A percentile compares a stretch with the other conserved stretches of the same genome.
phyloP scores from a whole-genome alignment of 2,113 vertebrate species.

The Sorex araneus region DNA sequence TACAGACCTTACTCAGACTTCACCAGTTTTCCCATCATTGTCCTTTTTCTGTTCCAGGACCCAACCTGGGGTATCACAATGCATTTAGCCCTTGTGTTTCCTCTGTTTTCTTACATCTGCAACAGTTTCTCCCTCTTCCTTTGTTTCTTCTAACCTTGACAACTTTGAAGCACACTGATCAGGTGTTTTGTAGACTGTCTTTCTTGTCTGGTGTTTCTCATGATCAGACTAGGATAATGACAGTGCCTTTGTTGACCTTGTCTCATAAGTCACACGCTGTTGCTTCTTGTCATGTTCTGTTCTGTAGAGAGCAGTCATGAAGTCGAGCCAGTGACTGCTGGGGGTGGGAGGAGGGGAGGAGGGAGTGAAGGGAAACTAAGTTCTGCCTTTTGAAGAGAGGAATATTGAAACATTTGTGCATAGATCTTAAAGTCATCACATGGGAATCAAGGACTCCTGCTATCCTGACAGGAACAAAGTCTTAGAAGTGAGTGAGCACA shows the following conservation, averaged over 20 bases:
- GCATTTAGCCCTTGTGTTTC: neutral
- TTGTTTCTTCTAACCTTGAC: slow-evolving; percentile 53
- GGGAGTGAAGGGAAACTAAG: neutral
- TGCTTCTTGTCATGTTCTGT: neutral
- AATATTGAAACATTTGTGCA: neutral
- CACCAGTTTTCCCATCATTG: slow-evolving; percentile 12
- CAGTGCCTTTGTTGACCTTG: slow-evolving; percentile 35
- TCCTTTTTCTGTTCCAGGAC: slow-evolving; percentile 36
- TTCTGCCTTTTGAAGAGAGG: neutral
- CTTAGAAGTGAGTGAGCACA: slow-evolving; percentile 12
- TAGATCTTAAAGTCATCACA: neutral
- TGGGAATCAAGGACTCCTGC: neutral
- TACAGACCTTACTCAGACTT: slow-evolving; percentile 32
- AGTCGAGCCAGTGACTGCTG: neutral
- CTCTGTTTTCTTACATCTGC: slow-evolving; percentile 14
- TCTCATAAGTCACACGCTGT: slow-evolving; percentile 12
- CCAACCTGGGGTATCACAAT: neutral
- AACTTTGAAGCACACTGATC: slow-evolving; percentile 29
- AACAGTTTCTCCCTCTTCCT: neutral
- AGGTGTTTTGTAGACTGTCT: slow-evolving; percentile 11
- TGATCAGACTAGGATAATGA: neutral
- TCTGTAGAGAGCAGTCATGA: neutral
- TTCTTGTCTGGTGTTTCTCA: slow-evolving; percentile 16
- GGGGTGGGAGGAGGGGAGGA: neutral
- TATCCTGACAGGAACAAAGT: neutral